These are phyloP conservation scores for Diloba caeruleocephala DNA, from an alignment of 2,888 invertebrate species.

Conservation along the genomic window DNA sequence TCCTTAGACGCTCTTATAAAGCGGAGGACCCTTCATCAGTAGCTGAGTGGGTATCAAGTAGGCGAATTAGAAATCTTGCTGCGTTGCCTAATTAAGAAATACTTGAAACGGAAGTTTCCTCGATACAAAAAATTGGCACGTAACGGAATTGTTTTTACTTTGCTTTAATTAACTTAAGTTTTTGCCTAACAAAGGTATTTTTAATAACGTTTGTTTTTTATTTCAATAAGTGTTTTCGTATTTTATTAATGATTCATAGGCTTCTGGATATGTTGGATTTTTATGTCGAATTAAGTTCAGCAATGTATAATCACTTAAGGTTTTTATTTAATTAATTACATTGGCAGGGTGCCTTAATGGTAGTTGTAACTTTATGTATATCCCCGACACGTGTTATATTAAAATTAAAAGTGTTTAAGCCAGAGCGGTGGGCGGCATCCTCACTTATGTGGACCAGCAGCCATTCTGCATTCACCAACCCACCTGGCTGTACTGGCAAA, in stretches of 20 bases:
- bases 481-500: conserved; percentile 32
- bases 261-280: too few species aligned
- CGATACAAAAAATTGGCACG: neutral
- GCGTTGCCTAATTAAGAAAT: neutral
- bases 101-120: neutral
- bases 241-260: too few species aligned
- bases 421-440: too few species aligned
- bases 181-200: too few species aligned
- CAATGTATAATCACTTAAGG: neutral
- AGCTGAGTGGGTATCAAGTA: neutral
- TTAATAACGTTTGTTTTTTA: too few species aligned
- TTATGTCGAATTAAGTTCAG: too few species aligned
- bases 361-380: too few species aligned
- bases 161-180: too few species aligned
- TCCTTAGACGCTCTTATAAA: neutral
- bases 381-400: too few species aligned
- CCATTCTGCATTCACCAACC: conserved; percentile 13
- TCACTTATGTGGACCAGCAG: too few species aligned
- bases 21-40: neutral
- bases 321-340: neutral
- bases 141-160: neutral
- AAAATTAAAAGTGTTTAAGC: too few species aligned
- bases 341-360: neutral
- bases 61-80: neutral
- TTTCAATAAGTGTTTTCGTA: too few species aligned